Evolutionary conservation across 2,797 vertebrate species (phyloP), one percentile per base, ranked within the genome.

Genomic region (Enteromius argenteus): DNA sequence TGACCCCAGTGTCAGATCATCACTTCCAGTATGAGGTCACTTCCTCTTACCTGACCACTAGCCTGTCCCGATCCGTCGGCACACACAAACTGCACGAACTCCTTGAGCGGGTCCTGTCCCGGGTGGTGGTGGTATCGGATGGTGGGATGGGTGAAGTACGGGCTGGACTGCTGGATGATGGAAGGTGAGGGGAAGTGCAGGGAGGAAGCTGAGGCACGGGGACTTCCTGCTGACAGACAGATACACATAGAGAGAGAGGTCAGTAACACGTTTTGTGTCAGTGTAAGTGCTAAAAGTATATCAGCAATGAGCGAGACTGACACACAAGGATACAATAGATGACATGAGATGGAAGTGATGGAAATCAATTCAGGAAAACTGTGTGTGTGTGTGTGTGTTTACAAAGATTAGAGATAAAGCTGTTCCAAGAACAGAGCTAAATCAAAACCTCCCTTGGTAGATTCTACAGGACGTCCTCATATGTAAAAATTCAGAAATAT

Each of bases 81-180:
- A 87, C 96, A 97, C 93, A 97, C 96, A 58, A 97, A 96, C 95
- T 96, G 96, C 89, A 96, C 96, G 80, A 97, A 96, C 91, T 97
- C 96, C 93, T 97, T 96, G 90, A 97, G 95, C 68, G 96, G 96
- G 93, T 96, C 96, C 93, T 96, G 96, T 90, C 95, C 95, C 17
- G 92, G 89, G 86, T 98, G 97, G 94, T 98, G 97, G 93, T 98
- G 97, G 95, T 99, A 99, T 90, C 98, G 97, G 95, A 99, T 98
- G 94, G 98, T 97, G 81, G 98, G 97, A 94, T 98, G 97, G 86
- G 97, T 96, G 94, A 99, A 98, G 92, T 98, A 99, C 5, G 97
- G 97, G 93, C 97, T 97, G 91, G 97, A 97, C 94, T 98, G 98
- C 95, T 98, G 97, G 93, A 98, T 98, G 93, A 98, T 97, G 93